A percentile compares a stretch with the other conserved stretches of the same genome.
These are phyloP conservation scores for Homalodisca vitripennis DNA, from an alignment of 1,140 invertebrate species.

Conservation along the genomic window DNA sequence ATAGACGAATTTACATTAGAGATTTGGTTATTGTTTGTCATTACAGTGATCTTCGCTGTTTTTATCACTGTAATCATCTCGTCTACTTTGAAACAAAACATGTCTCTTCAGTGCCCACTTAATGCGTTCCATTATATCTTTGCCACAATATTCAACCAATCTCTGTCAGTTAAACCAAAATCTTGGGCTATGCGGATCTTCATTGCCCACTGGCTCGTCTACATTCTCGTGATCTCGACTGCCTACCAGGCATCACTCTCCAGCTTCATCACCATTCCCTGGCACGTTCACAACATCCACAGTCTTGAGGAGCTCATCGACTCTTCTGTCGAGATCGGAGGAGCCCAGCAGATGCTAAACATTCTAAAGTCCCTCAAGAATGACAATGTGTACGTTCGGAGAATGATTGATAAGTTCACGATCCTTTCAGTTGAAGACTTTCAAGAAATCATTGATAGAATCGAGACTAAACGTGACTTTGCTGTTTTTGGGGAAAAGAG, in stretches of 20 bases:
- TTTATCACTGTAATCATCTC: neutral
- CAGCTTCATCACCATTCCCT: slow-evolving; percentile 38
- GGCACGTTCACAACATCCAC: slow-evolving; percentile 34
- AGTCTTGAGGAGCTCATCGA: slow-evolving; percentile 33
- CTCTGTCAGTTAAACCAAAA: slow-evolving; percentile 11
- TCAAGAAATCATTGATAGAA: slow-evolving; percentile 30
- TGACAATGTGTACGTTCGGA: slow-evolving; percentile 12
- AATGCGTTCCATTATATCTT: slow-evolving; percentile 33
- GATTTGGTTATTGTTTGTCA: slow-evolving; percentile 32
- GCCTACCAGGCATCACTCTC: slow-evolving; percentile 38
- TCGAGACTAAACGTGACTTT: slow-evolving; percentile 34
- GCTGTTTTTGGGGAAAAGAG: slow-evolving; percentile 38
- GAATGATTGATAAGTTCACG: slow-evolving; percentile 31
- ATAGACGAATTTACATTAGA: slow-evolving; percentile 33
- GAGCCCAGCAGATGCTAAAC: slow-evolving; percentile 33
- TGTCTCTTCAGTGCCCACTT: neutral
- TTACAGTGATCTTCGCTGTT: neutral
- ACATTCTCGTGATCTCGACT: slow-evolving; percentile 37
- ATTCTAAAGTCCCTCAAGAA: slow-evolving; percentile 33
- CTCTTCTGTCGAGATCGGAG: slow-evolving; percentile 27
- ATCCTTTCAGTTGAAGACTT: slow-evolving; percentile 32
- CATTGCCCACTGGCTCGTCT: slow-evolving; percentile 35
- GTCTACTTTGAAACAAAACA: neutral
- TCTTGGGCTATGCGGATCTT: slow-evolving; percentile 32
- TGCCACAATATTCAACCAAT: slow-evolving; percentile 34